A percentile compares a stretch with the other conserved stretches of the same genome.
phyloP scores from a whole-genome alignment of 2,888 invertebrate genomes.

The Archaeoteleia sp. region DNA sequence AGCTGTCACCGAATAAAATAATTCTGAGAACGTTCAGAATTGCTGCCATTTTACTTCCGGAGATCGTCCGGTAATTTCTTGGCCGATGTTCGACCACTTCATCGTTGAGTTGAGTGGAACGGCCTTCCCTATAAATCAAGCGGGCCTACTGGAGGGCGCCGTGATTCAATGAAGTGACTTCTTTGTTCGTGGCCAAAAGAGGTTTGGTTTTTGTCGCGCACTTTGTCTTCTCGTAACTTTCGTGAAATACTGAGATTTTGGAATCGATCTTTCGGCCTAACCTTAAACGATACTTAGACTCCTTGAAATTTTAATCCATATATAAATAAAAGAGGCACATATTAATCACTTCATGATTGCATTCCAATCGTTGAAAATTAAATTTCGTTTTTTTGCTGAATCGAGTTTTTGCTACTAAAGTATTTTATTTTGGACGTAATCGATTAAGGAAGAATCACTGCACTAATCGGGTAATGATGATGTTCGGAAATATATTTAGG shows the following conservation, averaged over 20 bases:
- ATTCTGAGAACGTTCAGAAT: too few relatives aligned
- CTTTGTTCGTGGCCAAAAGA: constrained; percentile 52
- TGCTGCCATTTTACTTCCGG: constrained; percentile 34
- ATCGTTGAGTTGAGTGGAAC: constrained; percentile 49
- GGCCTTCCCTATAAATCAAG: constrained; percentile 66
- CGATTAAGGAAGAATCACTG: too few relatives aligned
- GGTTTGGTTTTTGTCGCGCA: constrained; percentile 52
- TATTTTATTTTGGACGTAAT: too few relatives aligned
- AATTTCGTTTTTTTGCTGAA: too few relatives aligned
- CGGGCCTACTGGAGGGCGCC: constrained; percentile 56
- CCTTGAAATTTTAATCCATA: neutral
- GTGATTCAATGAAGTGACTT: constrained; percentile 64
- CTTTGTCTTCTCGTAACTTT: constrained; percentile 43
- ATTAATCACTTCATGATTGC: constrained; percentile 3
- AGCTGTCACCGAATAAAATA: too few relatives aligned
- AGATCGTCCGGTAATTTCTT: constrained; percentile 62
- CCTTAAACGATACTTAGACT: constrained; percentile 2
- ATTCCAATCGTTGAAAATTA: too few relatives aligned
- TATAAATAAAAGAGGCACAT: neutral
- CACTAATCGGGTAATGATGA: too few relatives aligned
- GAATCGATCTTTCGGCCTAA: constrained; percentile 3
- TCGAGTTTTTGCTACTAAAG: too few relatives aligned
- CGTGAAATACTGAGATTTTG: constrained; percentile 13
- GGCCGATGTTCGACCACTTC: constrained; percentile 56
- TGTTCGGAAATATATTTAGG: too few relatives aligned